Base-by-base conservation (phyloP, 2,888 invertebrate species). In the Emmelina monodactyla region DNA sequence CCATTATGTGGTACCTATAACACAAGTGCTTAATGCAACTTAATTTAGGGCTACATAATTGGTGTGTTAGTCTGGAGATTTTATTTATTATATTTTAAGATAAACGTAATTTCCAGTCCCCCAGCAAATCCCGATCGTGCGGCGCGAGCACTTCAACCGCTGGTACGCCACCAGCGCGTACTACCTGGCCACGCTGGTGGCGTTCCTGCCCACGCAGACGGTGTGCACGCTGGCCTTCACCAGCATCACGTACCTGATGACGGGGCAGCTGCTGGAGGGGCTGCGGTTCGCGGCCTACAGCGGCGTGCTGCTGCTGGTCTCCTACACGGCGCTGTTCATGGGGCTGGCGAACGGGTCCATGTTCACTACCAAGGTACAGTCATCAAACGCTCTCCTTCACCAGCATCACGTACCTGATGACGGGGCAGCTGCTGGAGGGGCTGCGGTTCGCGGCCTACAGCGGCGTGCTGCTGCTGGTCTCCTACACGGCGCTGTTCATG, bases 141-240 rank as follows among this genome's bases (percentile, higher is more conserved):
- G 87, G 2, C 76, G 92, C 32, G 94, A 94, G 58, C 91, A 93
- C 58, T 89, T 93, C 51, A 94, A 94, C 69, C 85, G 92, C 38
- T 94, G 94, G 94, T 94, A 94, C 68, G 90, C 91, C 13, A 71
- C 93, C 2, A 87, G 88, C 32, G 88, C 92, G 0, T 93, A 92
- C 66, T 94, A 91, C 57, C 64, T 88, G 13, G 89, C 93, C 7
- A 88, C 89, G 31, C 85, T 91, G 3, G 64, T 90, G 33, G 87
- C 92, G 0, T 92, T 94, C 53, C 76, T 95, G 47, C 95, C 94
- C 1, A 86, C 89, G 42, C 94, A 93, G 78, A 68, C 88, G 1
- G 62, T 88, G 14, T 89, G 88, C 50, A 92, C 93, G 0, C 62
- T 90, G 7, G 63, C 86, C 4, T 97, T 92, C 55, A 86, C 89